Evolutionary conservation across 2,888 invertebrate species (phyloP).

Genomic region (Zootermopsis nevadensis): DNA sequence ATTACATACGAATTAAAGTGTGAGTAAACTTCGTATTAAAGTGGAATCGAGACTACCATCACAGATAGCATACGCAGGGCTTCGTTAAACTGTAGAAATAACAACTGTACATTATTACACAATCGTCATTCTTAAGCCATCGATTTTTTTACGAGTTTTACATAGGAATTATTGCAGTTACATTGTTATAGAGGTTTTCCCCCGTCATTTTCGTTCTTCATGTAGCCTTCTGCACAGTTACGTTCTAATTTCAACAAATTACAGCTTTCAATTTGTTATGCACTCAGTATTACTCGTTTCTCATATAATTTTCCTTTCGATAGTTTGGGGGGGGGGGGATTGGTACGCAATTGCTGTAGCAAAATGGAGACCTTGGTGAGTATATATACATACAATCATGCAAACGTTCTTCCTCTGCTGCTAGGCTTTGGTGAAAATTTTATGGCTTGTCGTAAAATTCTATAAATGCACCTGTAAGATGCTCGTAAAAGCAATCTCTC

Average conservation of each 20-base stretch:
- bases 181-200: background rate
- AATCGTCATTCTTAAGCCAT: no score
- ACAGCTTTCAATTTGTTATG: slow-evolving; percentile 22
- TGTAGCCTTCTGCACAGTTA: background rate
- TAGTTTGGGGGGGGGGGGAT: background rate
- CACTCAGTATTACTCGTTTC: background rate
- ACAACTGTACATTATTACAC: no score
- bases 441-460: slow-evolving; percentile 51
- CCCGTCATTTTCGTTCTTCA: background rate
- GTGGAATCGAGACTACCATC: no score
- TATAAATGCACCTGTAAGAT: slow-evolving; percentile 52
- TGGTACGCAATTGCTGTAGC: background rate
- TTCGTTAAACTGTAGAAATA: no score
- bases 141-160: no score
- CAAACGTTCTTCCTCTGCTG: slow-evolving; percentile 28
- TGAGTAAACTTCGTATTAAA: no score
- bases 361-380: slow-evolving; percentile 5
- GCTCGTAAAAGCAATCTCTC: slow-evolving; percentile 48
- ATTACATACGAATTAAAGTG: no score
- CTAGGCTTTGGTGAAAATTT: slow-evolving; percentile 49
- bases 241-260: background rate
- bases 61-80: no score
- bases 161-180: no score
- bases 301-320: background rate
- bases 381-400: slow-evolving; percentile 22